Evolutionary conservation across 2,888 invertebrate species (phyloP), one percentile per base, ranked within the genome.

Genomic region (Sinohyriopsis cumingii): DNA sequence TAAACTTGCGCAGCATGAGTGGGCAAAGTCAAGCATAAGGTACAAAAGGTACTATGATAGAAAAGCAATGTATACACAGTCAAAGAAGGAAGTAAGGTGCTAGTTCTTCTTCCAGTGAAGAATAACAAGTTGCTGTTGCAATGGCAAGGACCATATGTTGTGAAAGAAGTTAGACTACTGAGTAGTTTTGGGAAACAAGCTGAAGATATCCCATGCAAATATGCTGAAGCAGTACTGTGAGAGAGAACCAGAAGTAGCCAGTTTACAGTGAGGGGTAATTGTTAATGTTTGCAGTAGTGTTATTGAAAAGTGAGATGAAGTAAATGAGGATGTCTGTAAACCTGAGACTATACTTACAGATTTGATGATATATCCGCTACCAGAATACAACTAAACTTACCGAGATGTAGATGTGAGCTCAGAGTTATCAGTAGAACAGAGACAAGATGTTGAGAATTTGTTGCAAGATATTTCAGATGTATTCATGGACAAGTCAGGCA

Each of bases 51-150:
- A 74, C 22, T 76, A 72, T 65, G 78, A 82, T 55, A 45, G 59
- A 19, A 77, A 70, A 56, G 65, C 75, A 9, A 75, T 60, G 60
- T 12, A 15, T 6, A 59, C 69, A 59, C 55, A 57, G 5, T 79
- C 22, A 67, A 68, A n/a, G 54, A 55, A 6, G 76, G 75, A 24
- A 78, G 78, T 18, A 68, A 71, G 28, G 80, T 75, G 0, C 62
- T 81, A 5, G 69, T 84, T 1, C 63, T 83, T 19, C 55, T 81
- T 3, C 77, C 81, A 19, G 79, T 78, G 1, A 69, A 79, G 45
- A 22, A 65, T 6, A 82, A 81, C 70, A 82, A 81, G 62, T 63
- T 76, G n/a, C 55, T 74, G 12, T 59, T 77, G 55, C 76, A 75
- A 28, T 78, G 72, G 76, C 63, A 68, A 60, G 75, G 77, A 20